Evolutionary conservation across 2,113 vertebrate species (phyloP), one percentile per base, ranked within the genome.

Genomic region (Daubentonia madagascariensis): DNA sequence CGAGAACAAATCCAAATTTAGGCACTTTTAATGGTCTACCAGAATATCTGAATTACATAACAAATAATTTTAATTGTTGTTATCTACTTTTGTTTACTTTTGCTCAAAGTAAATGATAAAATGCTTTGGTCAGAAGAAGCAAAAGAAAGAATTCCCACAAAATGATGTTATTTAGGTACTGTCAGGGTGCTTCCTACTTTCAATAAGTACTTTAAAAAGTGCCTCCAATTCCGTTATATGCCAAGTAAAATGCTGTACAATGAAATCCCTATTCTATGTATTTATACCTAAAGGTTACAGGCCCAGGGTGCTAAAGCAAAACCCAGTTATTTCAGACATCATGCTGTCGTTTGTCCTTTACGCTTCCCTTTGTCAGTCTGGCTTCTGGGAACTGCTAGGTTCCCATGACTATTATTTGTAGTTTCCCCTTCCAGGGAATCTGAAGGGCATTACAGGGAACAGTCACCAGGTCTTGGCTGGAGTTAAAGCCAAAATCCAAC

Each of bases 381-480:
- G 59, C 85, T 85, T 94, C 75, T 97, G 93, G 78, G 52, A 98
- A 65, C 93, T 40, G 13, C 76, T 85, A 85, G 70, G 40, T 85
- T 95, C n/a, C 72, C n/a, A 43, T 81, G 91, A 94, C 61, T 86
- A 30, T 83, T 96, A 83, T 89, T 70, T 89, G 92, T 40, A 89
- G 89, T 80, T 89, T 96, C 23, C n/a, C 83, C 91, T 96, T 95
- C 92, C 81, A 96, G 68, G 18, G 35, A 89, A 97, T 86, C 9
- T 48, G n/a, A 97, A 96, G 97, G 91, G 30, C 92, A 96, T 93
- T 84, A 93, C 90, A 97, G 94, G 79, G 68, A 86, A 84, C n/a
- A 81, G 90, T 83, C 86, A 94, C 65, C 61, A 75, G 73, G 68
- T 52, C 50, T 78, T n/a, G 43, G 94, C 79, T 35, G 76, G 81